These are phyloP conservation scores for Margarornis squamiger DNA, from an alignment of 2,797 vertebrate genomes.

Conservation along the genomic window DNA sequence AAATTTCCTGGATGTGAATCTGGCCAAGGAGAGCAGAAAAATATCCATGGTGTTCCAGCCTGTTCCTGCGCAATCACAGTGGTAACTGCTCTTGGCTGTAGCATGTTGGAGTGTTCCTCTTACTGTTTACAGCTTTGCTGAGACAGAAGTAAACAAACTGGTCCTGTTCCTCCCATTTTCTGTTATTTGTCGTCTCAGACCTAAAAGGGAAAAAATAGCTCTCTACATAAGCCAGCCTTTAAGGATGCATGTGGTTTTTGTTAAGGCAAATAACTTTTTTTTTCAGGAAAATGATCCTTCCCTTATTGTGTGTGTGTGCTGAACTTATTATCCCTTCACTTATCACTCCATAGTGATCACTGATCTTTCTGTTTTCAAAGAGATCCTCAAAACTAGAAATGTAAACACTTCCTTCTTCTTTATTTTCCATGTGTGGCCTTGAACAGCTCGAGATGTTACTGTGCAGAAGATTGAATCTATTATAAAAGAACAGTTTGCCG, in stretches of 20 bases:
- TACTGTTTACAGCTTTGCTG: neutral
- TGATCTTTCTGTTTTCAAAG: neutral
- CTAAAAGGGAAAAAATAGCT: neutral
- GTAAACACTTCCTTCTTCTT: neutral
- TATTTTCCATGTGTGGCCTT: constrained; percentile 36
- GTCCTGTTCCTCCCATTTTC: neutral
- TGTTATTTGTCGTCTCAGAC: neutral
- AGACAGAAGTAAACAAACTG: constrained; percentile 16
- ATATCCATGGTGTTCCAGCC: neutral
- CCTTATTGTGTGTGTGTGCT: neutral
- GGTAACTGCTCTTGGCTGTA: fast-evolving
- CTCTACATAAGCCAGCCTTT: neutral
- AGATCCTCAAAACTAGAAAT: neutral
- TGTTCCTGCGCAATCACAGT: fast-evolving
- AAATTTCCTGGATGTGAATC: neutral
- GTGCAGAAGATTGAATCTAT: constrained; percentile 96
- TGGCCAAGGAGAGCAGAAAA: neutral
- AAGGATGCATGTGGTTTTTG: neutral
- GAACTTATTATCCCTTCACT: neutral
- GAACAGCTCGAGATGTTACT: constrained; percentile 89
- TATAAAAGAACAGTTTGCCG: constrained; percentile 93
- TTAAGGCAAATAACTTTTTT: neutral
- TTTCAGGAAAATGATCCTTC: neutral
- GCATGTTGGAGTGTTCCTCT: neutral
- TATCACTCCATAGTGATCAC: neutral